These are phyloP conservation scores for Nettapus auritus DNA, from an alignment of 2,113 vertebrate genomes.

Conservation along the genomic window DNA sequence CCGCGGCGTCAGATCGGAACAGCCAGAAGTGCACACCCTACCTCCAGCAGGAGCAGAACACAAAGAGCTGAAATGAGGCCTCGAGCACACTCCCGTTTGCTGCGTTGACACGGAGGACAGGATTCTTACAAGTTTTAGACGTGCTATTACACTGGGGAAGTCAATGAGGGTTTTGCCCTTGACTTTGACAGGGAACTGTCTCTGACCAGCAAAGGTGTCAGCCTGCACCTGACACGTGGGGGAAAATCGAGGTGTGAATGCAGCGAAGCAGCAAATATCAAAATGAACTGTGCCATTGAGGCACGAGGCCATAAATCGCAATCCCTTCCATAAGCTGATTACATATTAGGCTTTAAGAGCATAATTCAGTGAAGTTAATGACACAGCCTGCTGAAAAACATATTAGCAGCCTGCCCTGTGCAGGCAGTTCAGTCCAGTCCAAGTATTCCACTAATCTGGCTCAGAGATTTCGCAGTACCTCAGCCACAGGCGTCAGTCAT, in stretches of 20 bases:
- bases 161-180: not conserved
- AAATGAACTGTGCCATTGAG: not conserved
- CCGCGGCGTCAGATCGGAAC: not conserved
- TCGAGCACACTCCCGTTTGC: rapidly evolving
- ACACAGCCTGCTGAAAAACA: slow-evolving; percentile 10
- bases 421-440: not conserved
- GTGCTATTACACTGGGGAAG: not conserved
- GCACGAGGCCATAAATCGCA: not conserved
- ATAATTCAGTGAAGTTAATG: slow-evolving; percentile 24
- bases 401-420: not conserved
- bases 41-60: not conserved
- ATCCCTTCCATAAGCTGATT: slow-evolving; percentile 26
- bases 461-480: not conserved
- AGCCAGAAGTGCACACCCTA: not conserved
- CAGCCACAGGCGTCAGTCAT: not conserved
- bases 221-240: not conserved
- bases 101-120: not conserved
- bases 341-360: not conserved
- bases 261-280: not conserved
- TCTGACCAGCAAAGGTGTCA: not conserved
- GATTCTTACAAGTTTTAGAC: not conserved
- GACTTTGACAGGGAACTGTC: not conserved
- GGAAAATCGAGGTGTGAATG: not conserved
- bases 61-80: not conserved
- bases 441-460: not conserved